A percentile compares a stretch with the other conserved stretches of the same genome.
These are phyloP conservation scores for Hystrix brachyura DNA, from an alignment of 2,113 vertebrate genomes.

Conservation along the genomic window DNA sequence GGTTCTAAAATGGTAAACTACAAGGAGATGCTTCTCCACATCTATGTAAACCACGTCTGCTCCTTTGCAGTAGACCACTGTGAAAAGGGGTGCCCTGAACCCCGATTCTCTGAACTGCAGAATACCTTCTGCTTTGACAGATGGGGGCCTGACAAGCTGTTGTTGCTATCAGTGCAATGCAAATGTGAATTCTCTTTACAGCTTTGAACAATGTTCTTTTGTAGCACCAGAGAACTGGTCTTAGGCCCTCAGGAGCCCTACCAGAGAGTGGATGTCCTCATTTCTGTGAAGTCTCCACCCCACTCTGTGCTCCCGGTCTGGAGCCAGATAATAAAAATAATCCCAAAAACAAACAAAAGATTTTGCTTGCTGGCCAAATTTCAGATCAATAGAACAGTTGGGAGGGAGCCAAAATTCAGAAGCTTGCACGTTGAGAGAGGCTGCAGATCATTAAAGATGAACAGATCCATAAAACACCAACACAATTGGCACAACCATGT, in stretches of 20 bases:
- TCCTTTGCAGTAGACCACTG: slow-evolving; percentile 3
- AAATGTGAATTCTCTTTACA: slow-evolving; percentile 70
- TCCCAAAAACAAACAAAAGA: slow-evolving; percentile 78
- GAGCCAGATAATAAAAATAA: slow-evolving; percentile 81
- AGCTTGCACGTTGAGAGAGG: slow-evolving; percentile 66
- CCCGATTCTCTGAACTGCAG: slow-evolving; percentile 59
- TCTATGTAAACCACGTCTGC: background rate
- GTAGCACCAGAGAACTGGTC: slow-evolving; percentile 15
- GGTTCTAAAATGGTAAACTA: background rate
- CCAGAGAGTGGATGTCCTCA: slow-evolving; percentile 57
- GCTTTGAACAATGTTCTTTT: slow-evolving; percentile 58
- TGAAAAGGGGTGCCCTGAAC: slow-evolving; percentile 43
- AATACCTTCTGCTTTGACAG: slow-evolving; percentile 72
- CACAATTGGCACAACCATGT: slow-evolving; percentile 49
- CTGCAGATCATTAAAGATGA: slow-evolving; percentile 79
- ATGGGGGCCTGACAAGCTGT: slow-evolving; percentile 66
- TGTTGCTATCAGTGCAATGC: slow-evolving; percentile 43
- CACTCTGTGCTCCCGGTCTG: slow-evolving; percentile 59
- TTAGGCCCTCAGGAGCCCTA: slow-evolving; percentile 39
- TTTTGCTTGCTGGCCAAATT: slow-evolving; percentile 74
- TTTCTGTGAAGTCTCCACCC: slow-evolving; percentile 67
- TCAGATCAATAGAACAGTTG: slow-evolving; percentile 81
- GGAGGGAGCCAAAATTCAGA: slow-evolving; percentile 69
- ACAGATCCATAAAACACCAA: slow-evolving; percentile 73
- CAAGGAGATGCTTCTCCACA: background rate